A percentile compares a stretch with the other conserved stretches of the same genome.
phyloP scores from a whole-genome alignment of 2,888 invertebrate species.

The Drosophila limbata region DNA sequence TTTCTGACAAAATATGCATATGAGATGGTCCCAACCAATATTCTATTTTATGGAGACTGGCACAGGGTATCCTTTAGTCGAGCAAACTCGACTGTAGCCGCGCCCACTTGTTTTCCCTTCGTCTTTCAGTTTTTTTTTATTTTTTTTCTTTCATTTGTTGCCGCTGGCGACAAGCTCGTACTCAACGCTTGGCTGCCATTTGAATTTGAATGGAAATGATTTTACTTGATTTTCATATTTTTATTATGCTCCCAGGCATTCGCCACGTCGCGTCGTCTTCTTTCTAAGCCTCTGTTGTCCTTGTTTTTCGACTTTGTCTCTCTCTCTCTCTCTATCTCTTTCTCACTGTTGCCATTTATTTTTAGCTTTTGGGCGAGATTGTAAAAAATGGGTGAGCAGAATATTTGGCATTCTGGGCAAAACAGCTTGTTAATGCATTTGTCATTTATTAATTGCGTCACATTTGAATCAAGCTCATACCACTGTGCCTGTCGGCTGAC shows the following conservation, averaged over 20 bases:
- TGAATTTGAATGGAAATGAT: conserved; percentile 79
- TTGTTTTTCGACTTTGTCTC: not conserved
- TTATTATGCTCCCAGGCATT: conserved; percentile 60
- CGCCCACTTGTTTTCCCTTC: too few relatives aligned
- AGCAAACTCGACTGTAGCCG: too few relatives aligned
- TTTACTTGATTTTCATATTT: conserved; percentile 79
- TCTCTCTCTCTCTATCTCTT: not conserved
- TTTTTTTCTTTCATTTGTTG: conserved; percentile 10
- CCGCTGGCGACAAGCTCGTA: conserved; percentile 34
- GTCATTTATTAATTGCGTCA: conserved; percentile 29
- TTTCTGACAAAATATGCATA: too few relatives aligned
- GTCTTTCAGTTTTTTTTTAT: not conserved
- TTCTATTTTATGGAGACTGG: too few relatives aligned
- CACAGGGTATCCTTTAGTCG: too few relatives aligned
- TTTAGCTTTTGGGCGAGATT: conserved; percentile 5
- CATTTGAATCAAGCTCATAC: conserved; percentile 2
- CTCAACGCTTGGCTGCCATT: conserved; percentile 56
- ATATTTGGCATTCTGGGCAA: conserved; percentile 15
- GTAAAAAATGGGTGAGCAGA: conserved; percentile 17
- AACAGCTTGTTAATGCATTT: conserved; percentile 37
- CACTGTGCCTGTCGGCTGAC: not conserved
- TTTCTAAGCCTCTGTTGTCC: conserved; percentile 18
- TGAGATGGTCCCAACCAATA: too few relatives aligned
- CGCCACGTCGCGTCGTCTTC: conserved; percentile 26
- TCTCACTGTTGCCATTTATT: not conserved